Conservation (phyloP, 2,113 vertebrate species). For the Opisthocomus hoazin region DNA sequence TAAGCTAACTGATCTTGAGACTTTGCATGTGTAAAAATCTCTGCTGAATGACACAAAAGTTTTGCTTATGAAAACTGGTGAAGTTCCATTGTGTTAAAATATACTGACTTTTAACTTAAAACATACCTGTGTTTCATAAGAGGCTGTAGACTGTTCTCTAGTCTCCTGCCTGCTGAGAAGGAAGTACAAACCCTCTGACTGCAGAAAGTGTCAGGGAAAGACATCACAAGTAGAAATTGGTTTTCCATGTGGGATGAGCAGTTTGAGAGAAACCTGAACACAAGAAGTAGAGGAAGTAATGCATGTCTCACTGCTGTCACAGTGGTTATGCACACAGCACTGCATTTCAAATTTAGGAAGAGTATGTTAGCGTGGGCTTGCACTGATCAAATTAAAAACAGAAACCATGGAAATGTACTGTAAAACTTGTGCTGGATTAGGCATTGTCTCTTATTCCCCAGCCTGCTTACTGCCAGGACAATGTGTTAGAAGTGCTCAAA, state of each 20-base stretch:
- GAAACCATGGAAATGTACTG: neutral
- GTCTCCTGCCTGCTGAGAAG: neutral
- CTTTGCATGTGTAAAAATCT: no score
- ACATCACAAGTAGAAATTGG: neutral
- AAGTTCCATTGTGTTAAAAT: neutral
- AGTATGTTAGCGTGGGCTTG: neutral
- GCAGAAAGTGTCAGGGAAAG: neutral
- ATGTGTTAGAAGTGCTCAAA: neutral
- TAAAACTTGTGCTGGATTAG: neutral
- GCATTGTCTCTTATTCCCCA: neutral
- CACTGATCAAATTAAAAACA: neutral
- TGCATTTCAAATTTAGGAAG: neutral
- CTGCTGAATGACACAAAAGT: neutral
- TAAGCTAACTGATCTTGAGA: neutral
- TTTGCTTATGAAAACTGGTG: neutral
- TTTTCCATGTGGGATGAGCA: neutral
- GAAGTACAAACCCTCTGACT: neutral
- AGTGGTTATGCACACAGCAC: neutral
- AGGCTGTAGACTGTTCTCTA: neutral
- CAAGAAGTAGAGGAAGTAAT: neutral
- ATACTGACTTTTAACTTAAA: neutral
- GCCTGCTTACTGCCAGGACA: neutral
- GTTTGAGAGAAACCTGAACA: neutral
- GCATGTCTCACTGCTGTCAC: neutral
- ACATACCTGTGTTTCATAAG: rapidly evolving